Evolutionary conservation across 2,113 vertebrate genomes (phyloP).

Genomic region (Apodemus sylvaticus): DNA sequence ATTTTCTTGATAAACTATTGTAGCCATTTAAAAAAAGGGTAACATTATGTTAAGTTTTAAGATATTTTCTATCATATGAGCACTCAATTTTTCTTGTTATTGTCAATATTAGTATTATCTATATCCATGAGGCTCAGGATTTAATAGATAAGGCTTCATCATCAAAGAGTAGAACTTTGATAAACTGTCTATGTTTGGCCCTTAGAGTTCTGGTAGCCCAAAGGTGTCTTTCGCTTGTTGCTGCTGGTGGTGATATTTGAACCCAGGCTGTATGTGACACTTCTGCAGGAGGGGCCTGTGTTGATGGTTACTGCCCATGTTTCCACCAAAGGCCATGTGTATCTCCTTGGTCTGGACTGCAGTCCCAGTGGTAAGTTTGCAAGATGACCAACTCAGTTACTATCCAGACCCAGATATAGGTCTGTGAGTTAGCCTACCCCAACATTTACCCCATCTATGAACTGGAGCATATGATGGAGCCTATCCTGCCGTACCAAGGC

Average conservation of each 20-base stretch:
- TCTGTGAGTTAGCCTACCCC: neutral
- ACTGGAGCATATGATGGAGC: neutral
- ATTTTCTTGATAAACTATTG: neutral
- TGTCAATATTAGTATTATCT: neutral
- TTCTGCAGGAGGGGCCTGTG: neutral
- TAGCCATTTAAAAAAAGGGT: neutral
- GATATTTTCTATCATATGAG: neutral
- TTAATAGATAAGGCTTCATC: slow-evolving; percentile 9
- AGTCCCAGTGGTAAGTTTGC: neutral
- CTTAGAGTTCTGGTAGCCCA: neutral
- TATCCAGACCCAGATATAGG: neutral
- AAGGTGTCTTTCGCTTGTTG: neutral
- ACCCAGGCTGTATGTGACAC: neutral
- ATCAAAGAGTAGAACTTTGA: neutral
- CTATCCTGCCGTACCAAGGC: neutral
- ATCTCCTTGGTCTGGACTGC: neutral
- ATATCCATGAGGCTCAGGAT: neutral
- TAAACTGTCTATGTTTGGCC: neutral
- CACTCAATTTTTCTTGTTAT: neutral
- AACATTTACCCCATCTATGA: neutral
- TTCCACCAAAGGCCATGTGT: neutral
- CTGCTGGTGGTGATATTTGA: neutral
- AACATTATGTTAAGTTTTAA: neutral
- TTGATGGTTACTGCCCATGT: neutral
- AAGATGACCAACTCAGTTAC: neutral